Evolutionary conservation across 2,113 vertebrate genomes (phyloP).

Genomic region (Grus americana): DNA sequence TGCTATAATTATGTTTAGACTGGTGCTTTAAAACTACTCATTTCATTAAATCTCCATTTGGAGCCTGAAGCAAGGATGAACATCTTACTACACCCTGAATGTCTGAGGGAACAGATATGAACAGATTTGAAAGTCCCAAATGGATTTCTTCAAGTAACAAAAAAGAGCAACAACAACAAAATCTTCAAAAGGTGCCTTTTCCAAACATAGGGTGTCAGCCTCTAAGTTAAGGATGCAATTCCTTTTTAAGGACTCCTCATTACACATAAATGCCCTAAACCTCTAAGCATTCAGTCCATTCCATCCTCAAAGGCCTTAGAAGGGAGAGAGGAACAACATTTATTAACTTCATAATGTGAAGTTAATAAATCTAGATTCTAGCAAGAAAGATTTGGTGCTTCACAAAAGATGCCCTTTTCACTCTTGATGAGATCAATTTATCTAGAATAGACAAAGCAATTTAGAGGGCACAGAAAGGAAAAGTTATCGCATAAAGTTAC

Average conservation of each 20-base stretch:
- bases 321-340: not conserved
- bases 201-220: not conserved
- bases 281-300: not conserved
- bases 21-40: not conserved
- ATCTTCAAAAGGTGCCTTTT: not conserved
- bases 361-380: conserved; percentile 32
- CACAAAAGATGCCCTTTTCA: conserved; percentile 15
- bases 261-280: not conserved
- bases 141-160: not conserved
- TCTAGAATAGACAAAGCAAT: conserved; percentile 37
- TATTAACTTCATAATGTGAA: not conserved
- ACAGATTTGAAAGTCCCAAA: not conserved
- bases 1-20: not conserved
- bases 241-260: not conserved
- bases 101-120: not conserved
- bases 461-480: conserved; percentile 13
- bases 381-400: conserved; percentile 22
- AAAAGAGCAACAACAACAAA: not conserved
- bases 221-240: not conserved
- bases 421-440: conserved; percentile 21
- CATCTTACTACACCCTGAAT: not conserved
- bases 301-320: not conserved
- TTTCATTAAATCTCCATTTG: not conserved
- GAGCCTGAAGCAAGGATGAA: not conserved
- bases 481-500: conserved; percentile 6